Percentiles rank a stretch among this genome's conserved stretches.
Evolutionary conservation across 2,113 vertebrate species (phyloP).

Genomic region (Embiotoca jacksoni): DNA sequence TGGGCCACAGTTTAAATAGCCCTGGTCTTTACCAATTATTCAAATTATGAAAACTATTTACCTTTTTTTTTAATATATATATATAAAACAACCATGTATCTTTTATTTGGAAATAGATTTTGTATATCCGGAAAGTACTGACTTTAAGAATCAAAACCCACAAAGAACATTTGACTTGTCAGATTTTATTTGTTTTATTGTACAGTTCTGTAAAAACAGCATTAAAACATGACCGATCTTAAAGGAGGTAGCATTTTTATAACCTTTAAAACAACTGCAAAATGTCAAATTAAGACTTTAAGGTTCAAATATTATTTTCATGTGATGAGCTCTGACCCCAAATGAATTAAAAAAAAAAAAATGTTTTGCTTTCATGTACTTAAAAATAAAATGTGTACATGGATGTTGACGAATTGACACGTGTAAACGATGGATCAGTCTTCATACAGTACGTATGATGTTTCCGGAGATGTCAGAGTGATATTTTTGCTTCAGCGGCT

Average conservation of each 20-base stretch:
- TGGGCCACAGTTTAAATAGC: too few species aligned
- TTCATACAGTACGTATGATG: not conserved
- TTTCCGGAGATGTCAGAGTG: constrained; percentile 2
- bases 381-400: not conserved
- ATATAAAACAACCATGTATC: too few species aligned
- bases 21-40: too few species aligned
- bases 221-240: not conserved
- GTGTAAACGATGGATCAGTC: constrained; percentile 7
- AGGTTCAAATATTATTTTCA: too few species aligned
- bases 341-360: too few species aligned
- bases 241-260: constrained; percentile 23
- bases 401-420: not conserved
- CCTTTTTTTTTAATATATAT: too few species aligned
- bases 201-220: not conserved
- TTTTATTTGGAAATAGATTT: not conserved
- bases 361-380: too few species aligned
- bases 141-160: constrained; percentile 16
- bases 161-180: not conserved
- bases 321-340: too few species aligned
- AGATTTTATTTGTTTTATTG: constrained; percentile 10
- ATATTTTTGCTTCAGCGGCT: not conserved
- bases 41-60: too few species aligned
- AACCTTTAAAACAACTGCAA: too few species aligned
- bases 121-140: not conserved
- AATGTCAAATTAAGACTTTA: too few species aligned